Conservation (phyloP, 2,797 vertebrate species). For the Anabas testudineus region DNA sequence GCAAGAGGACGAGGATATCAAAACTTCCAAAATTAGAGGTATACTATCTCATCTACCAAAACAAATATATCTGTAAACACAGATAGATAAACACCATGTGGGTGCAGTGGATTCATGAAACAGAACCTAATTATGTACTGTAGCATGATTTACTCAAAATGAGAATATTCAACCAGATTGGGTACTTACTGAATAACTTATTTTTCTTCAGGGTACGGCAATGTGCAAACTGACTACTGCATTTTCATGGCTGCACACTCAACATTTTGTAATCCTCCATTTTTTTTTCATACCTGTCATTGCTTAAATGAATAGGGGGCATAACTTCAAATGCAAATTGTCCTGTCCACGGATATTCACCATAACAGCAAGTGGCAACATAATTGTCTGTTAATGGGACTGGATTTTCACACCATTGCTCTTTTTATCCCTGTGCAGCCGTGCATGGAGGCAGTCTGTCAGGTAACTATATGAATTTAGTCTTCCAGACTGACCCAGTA, state of each 20-base stretch:
- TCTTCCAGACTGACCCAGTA: slow-evolving; percentile 24
- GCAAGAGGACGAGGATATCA: slow-evolving; percentile 3
- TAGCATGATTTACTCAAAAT: slow-evolving; percentile 7
- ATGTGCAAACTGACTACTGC: neutral
- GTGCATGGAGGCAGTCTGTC: slow-evolving; percentile 41
- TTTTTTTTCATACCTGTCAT: slow-evolving; percentile 18
- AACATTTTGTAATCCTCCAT: slow-evolving; percentile 18
- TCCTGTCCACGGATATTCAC: slow-evolving; percentile 30
- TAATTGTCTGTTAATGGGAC: slow-evolving; percentile 50
- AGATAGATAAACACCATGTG: neutral
- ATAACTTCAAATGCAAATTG: slow-evolving; percentile 42
- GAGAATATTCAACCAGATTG: neutral
- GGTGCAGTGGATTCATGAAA: neutral
- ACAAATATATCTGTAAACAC: slow-evolving; percentile 26
- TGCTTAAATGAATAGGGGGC: slow-evolving; percentile 30
- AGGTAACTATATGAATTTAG: slow-evolving; percentile 37
- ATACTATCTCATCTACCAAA: slow-evolving; percentile 21
- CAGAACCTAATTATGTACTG: slow-evolving; percentile 9
- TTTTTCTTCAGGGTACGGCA: neutral
- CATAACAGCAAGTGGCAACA: slow-evolving; percentile 41
- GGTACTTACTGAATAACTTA: neutral
- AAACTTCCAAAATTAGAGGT: too few species aligned
- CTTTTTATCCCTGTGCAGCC: slow-evolving; percentile 36
- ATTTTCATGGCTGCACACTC: slow-evolving; percentile 17
- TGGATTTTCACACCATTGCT: slow-evolving; percentile 37